A percentile compares a stretch with the other conserved stretches of the same genome.
Conservation (phyloP, 2,113 vertebrate species). For the Tapirus terrestris region DNA sequence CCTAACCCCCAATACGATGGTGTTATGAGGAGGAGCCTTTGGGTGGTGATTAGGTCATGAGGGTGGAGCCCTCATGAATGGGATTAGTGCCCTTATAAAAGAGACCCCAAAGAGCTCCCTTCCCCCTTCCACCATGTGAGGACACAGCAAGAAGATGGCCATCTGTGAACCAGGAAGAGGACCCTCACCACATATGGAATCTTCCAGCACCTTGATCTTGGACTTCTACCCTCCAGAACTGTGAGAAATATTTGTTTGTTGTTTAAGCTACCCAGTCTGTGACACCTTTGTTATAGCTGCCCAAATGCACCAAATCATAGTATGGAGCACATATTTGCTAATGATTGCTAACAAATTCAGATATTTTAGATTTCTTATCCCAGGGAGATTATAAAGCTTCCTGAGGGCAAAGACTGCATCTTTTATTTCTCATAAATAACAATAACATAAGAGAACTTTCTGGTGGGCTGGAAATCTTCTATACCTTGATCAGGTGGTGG, state of each 20-base stretch:
- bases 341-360: neutral
- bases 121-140: rapidly evolving
- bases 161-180: neutral
- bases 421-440: neutral
- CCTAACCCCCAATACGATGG: neutral
- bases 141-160: neutral
- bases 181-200: too few species aligned
- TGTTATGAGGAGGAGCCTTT: neutral
- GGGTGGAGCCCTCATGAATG: neutral
- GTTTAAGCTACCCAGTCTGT: neutral
- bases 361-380: neutral
- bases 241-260: neutral
- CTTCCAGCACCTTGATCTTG: neutral
- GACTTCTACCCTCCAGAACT: neutral
- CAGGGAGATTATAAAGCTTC: neutral
- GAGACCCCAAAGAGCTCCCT: neutral
- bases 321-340: neutral
- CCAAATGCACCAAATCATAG: neutral
- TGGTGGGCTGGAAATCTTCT: neutral
- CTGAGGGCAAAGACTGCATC: neutral
- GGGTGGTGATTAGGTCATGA: neutral
- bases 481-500: rapidly evolving
- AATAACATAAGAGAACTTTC: neutral
- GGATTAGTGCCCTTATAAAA: neutral
- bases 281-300: neutral